Conservation (phyloP, 92 coral and sea anemone species). For the Epizoanthus rinbou region DNA sequence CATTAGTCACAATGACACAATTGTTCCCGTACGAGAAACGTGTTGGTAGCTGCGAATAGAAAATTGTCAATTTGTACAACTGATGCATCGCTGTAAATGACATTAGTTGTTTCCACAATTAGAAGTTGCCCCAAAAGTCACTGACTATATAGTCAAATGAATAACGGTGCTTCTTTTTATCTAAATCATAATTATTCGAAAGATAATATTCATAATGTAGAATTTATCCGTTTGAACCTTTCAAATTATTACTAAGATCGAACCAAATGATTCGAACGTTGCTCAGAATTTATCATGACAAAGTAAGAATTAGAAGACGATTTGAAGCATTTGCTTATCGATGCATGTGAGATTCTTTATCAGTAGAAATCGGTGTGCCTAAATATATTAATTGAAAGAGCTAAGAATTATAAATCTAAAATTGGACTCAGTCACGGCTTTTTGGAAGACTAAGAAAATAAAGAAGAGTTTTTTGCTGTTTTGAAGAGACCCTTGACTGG, state of each 20-base stretch:
- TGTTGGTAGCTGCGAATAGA: not conserved
- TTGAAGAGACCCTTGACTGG: too few relatives aligned
- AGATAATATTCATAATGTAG: not conserved
- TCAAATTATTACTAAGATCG: not conserved
- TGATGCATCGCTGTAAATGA: conserved; percentile 8
- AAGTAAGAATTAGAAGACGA: not conserved
- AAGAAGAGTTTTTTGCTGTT: too few relatives aligned
- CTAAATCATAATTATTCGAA: not conserved
- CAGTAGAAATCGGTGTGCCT: too few relatives aligned
- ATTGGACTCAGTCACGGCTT: too few relatives aligned
- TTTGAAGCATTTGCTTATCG: not conserved
- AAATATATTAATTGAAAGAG: too few relatives aligned
- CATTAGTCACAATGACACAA: not conserved
- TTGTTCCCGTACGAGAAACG: not conserved
- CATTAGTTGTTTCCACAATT: conserved; percentile 29
- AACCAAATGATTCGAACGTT: not conserved
- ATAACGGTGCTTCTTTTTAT: not conserved
- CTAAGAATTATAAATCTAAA: too few relatives aligned
- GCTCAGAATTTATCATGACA: not conserved
- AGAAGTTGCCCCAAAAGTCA: conserved; percentile 3
- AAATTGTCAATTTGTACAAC: not conserved
- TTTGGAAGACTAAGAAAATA: too few relatives aligned
- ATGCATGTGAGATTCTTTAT: not conserved
- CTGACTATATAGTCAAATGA: not conserved
- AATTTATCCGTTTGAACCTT: not conserved